Base-by-base conservation (phyloP, 2,113 vertebrate species). In the Colistium nudipinnis region DNA sequence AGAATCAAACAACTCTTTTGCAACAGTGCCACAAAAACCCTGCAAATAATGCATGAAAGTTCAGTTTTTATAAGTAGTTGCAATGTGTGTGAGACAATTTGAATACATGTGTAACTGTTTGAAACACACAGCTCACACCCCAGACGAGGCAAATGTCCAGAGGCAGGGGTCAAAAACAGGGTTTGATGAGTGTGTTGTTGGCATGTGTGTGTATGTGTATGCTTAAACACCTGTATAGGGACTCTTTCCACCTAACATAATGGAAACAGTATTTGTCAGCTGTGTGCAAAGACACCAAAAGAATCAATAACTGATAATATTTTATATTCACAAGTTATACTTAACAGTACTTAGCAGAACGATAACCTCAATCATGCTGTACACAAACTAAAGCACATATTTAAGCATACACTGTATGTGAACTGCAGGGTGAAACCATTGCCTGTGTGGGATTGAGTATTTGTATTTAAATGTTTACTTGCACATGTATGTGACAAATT, bases 341-440 rank as follows among this genome's bases (percentile, higher is more conserved):
- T 47, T 45, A 69, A 43, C 45, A 22, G 8, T 49, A 39, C 54
- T 62, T 71, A 11, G 17, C 16, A 28, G 38, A 48, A 52, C 10
- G 0, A 70, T 51, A 20, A 52, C 14, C 41, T 49, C 52, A 48
- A 20, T 60, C 56, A n/a, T 19, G 17, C 57, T 49, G 22, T 53
- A 20, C 20, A 55, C 16, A 39, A n/a, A 41, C 56, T 43, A 57
- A 83, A 90, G 82, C 80, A 87, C 82, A 78, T 33, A 45, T 49
- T 63, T 41, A 44, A 61, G 39, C 60, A 31, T 45, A 38, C 41
- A 35, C 45, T 57, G 38, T 78, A n/a, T 63, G 63, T 61, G 72
- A 68, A 47, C 64, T 63, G 51, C 71, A 61, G 67, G 60, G 49
- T 60, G n/a, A 73, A 66, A 70, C 39, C 35, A 16, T 60, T 64